These are phyloP conservation scores for Papilio demoleus DNA, from an alignment of 2,888 invertebrate species.

Conservation along the genomic window DNA sequence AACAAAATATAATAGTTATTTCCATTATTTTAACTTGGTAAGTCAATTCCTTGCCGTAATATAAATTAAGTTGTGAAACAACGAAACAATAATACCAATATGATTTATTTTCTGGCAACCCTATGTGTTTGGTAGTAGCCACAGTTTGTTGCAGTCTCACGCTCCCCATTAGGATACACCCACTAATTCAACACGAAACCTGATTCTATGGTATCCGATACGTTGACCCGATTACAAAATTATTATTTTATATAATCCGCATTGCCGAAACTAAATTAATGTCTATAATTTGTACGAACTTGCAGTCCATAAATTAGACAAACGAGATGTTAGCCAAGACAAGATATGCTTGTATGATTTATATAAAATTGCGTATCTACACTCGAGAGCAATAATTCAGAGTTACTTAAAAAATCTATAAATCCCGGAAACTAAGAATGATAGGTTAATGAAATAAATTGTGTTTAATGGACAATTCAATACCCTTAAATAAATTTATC, in stretches of 20 bases:
- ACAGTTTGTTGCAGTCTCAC: conserved; percentile 61
- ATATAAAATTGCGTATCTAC: background rate
- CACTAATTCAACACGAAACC: conserved; percentile 71
- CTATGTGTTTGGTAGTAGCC: conserved; percentile 43
- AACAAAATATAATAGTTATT: no score
- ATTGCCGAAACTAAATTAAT: conserved; percentile 25
- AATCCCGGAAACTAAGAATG: no score
- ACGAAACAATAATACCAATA: no score
- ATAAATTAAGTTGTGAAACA: background rate
- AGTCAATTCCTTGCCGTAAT: no score
- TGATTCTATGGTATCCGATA: conserved; percentile 66
- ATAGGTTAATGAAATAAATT: no score
- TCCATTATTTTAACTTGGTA: no score
- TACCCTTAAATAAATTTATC: no score
- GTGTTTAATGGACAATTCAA: no score
- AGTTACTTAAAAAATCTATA: no score
- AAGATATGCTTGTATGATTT: background rate
- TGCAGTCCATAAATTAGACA: conserved; percentile 26
- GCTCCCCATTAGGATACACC: conserved; percentile 78
- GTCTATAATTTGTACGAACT: conserved; percentile 3
- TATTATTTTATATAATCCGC: conserved; percentile 48
- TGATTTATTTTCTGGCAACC: conserved; percentile 45
- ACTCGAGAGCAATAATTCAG: no score
- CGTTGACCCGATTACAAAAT: conserved; percentile 72
- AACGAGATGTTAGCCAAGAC: conserved; percentile 4